phyloP scores from a whole-genome alignment of 2,888 invertebrate species.

The Tetramorium bicarinatum region DNA sequence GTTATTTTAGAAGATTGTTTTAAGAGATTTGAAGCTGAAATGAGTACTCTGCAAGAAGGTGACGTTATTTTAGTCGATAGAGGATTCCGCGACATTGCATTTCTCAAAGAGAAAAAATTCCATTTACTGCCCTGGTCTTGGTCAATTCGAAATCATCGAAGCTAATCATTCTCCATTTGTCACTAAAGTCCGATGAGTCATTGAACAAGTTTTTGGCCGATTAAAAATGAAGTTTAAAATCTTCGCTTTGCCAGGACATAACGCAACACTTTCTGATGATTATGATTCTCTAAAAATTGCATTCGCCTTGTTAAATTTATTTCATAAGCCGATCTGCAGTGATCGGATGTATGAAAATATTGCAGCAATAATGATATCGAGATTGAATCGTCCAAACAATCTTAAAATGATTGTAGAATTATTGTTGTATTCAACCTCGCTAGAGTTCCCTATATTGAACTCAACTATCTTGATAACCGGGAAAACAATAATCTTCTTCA shows the following conservation, averaged over 20 bases:
- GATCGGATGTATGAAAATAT: background rate
- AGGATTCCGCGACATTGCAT: background rate
- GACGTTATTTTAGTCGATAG: background rate
- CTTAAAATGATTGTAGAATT: too few species aligned
- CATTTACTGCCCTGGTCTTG: background rate
- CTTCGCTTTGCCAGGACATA: conserved; percentile 40
- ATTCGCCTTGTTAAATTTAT: conserved; percentile 38
- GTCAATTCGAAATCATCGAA: background rate
- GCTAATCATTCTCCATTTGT: background rate
- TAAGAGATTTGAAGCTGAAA: background rate
- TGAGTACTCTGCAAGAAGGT: background rate
- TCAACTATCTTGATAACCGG: too few species aligned
- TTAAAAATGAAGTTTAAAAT: conserved; percentile 24
- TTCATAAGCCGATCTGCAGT: background rate
- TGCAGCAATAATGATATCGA: too few species aligned
- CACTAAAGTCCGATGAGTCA: background rate
- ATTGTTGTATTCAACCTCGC: too few species aligned
- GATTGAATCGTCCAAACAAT: too few species aligned
- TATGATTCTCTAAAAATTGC: conserved; percentile 7
- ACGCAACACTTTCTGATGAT: conserved; percentile 24
- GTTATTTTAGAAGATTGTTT: conserved; percentile 9
- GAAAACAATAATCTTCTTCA: too few species aligned
- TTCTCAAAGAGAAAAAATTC: background rate
- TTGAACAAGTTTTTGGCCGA: background rate
- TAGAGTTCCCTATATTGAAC: too few species aligned